Conservation (phyloP, 2,113 vertebrate genomes). For the Blennius ocellaris region DNA sequence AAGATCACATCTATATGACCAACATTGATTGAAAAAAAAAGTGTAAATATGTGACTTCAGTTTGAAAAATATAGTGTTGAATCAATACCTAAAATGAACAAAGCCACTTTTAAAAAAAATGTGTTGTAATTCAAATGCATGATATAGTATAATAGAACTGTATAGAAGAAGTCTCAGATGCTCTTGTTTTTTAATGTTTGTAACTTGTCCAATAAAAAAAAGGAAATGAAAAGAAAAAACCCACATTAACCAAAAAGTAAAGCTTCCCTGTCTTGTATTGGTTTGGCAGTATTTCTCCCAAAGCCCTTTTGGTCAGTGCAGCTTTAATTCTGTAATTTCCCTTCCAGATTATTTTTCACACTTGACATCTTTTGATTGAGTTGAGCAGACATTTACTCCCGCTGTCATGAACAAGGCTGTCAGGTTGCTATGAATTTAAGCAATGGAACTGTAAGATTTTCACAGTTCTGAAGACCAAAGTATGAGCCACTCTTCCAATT, state of each 20-base stretch:
- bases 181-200: no score
- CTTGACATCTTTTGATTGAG: slow-evolving; percentile 6
- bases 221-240: no score
- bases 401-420: slow-evolving; percentile 10
- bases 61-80: not conserved
- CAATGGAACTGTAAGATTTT: not conserved
- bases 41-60: no score
- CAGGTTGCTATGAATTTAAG: slow-evolving; percentile 17
- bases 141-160: no score
- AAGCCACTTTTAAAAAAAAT: not conserved
- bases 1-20: no score
- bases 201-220: no score
- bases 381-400: not conserved
- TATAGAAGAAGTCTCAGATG: no score
- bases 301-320: not conserved
- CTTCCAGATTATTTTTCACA: not conserved
- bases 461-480: slow-evolving; percentile 2
- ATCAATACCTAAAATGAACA: not conserved
- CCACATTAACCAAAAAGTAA: not conserved
- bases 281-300: not conserved
- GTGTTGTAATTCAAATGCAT: no score
- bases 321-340: not conserved
- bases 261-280: not conserved
- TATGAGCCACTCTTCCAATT: slow-evolving; percentile 40
- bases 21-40: no score